Evolutionary conservation across 2,113 vertebrate genomes (phyloP).

Genomic region (Cyrtonyx montezumae): DNA sequence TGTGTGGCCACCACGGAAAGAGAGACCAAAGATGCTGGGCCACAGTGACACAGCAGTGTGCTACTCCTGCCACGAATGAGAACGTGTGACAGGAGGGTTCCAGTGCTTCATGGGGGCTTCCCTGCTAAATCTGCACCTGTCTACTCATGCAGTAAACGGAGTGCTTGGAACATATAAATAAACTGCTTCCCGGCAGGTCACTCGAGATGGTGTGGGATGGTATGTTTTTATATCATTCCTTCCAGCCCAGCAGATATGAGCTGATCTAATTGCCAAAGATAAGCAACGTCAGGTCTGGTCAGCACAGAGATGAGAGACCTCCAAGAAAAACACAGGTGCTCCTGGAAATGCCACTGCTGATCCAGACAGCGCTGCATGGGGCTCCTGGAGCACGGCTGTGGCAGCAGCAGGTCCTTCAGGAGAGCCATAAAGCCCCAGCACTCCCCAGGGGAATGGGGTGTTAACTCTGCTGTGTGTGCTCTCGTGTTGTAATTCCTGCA

Average conservation of each 20-base stretch:
- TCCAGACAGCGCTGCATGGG: background rate
- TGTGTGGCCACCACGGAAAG: background rate
- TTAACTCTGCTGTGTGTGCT: background rate
- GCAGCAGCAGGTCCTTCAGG: background rate
- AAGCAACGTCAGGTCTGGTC: slow-evolving; percentile 40
- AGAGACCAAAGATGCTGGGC: background rate
- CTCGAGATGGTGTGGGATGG: background rate
- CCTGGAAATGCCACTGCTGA: slow-evolving; percentile 36
- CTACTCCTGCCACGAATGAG: background rate
- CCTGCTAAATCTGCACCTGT: slow-evolving; percentile 24
- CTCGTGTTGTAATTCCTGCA: background rate
- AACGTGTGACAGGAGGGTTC: background rate
- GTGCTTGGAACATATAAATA: slow-evolving; percentile 15
- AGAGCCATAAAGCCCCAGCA: background rate
- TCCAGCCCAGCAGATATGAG: slow-evolving; percentile 41
- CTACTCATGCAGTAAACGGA: background rate
- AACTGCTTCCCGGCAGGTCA: slow-evolving; percentile 27
- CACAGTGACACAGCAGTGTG: fast-evolving
- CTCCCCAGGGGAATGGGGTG: background rate
- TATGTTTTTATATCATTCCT: slow-evolving; percentile 48
- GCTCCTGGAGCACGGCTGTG: background rate
- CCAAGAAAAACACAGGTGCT: slow-evolving; percentile 72
- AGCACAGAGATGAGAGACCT: background rate
- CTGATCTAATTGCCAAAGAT: slow-evolving; percentile 13
- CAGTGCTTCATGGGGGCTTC: background rate